A percentile compares a stretch with the other conserved stretches of the same genome.
Conservation (phyloP, 92 coral and sea anemone species). For the Diadumene lineata region DNA sequence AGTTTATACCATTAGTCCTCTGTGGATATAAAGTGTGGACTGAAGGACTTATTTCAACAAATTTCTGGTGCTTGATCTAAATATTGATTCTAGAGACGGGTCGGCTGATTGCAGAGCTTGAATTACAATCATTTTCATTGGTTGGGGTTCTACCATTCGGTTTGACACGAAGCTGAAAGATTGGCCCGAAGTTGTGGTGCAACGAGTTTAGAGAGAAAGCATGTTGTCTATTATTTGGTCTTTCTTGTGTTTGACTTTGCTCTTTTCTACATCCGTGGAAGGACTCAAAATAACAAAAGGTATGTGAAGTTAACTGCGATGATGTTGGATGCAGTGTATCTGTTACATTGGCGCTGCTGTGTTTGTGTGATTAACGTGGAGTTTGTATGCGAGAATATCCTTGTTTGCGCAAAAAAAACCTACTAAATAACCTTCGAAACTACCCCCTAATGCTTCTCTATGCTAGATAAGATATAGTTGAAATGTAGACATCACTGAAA, state of each 20-base stretch:
- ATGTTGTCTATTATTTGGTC: slow-evolving; percentile 16
- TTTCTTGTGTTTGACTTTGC: slow-evolving; percentile 27
- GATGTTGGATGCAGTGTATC: neutral
- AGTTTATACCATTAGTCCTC: neutral
- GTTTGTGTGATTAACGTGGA: slow-evolving; percentile 8
- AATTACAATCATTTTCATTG: slow-evolving; percentile 30
- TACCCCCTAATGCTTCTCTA: slow-evolving; percentile 5
- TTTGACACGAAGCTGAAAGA: slow-evolving; percentile 39
- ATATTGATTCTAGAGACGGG: slow-evolving; percentile 20
- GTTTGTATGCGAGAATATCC: slow-evolving; percentile 25
- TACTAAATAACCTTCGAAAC: slow-evolving; percentile 19
- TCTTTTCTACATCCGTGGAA: slow-evolving; percentile 21
- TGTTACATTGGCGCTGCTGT: slow-evolving; percentile 19
- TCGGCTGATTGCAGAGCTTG: slow-evolving; percentile 23
- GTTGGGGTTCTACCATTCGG: slow-evolving; percentile 26
- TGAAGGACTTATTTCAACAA: neutral
- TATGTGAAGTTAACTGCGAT: slow-evolving; percentile 3
- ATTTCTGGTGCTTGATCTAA: neutral
- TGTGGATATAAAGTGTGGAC: slow-evolving; percentile 23
- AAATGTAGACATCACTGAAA: neutral
- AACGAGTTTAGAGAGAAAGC: slow-evolving; percentile 9
- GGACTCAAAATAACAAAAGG: slow-evolving; percentile 34
- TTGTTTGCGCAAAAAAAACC: slow-evolving; percentile 22
- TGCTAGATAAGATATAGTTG: neutral
- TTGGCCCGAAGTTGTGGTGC: slow-evolving; percentile 20